A percentile compares a stretch with the other conserved stretches of the same genome.
Conservation (phyloP, 2,888 invertebrate genomes). For the Ochlodes sylvanus region DNA sequence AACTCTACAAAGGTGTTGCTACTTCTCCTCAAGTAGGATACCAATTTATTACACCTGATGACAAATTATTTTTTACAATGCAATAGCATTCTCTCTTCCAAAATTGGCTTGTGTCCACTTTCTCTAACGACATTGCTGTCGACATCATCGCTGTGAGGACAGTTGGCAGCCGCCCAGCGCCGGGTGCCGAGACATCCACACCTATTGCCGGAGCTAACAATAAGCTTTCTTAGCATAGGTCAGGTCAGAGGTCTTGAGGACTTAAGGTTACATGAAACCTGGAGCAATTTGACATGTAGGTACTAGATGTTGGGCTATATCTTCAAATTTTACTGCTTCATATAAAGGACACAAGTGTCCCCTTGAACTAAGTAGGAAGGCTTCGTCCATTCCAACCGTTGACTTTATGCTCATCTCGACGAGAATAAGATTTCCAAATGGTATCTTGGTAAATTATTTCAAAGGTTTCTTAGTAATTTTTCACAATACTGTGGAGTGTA, state of each 20-base stretch:
- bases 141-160: slow-evolving; percentile 8
- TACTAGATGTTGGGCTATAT: too few relatives aligned
- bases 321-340: too few relatives aligned
- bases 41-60: background rate
- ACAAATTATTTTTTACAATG: background rate
- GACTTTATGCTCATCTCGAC: too few relatives aligned
- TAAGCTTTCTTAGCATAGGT: slow-evolving; percentile 7
- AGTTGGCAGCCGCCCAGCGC: slow-evolving; percentile 1
- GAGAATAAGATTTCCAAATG: too few relatives aligned
- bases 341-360: too few relatives aligned
- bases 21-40: too few relatives aligned
- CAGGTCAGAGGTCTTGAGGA: background rate
- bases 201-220: background rate
- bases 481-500: too few relatives aligned
- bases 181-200: slow-evolving; percentile 10
- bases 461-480: too few relatives aligned
- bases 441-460: too few relatives aligned
- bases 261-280: background rate
- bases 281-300: background rate
- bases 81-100: background rate
- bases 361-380: too few relatives aligned
- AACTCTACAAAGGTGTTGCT: too few relatives aligned
- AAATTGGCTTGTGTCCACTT: slow-evolving; percentile 10
- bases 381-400: too few relatives aligned
- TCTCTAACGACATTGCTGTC: slow-evolving; percentile 2